A percentile compares a stretch with the other conserved stretches of the same genome.
These are phyloP conservation scores for Lithophane semibrunnea DNA, from an alignment of 2,888 invertebrate genomes.

Conservation along the genomic window DNA sequence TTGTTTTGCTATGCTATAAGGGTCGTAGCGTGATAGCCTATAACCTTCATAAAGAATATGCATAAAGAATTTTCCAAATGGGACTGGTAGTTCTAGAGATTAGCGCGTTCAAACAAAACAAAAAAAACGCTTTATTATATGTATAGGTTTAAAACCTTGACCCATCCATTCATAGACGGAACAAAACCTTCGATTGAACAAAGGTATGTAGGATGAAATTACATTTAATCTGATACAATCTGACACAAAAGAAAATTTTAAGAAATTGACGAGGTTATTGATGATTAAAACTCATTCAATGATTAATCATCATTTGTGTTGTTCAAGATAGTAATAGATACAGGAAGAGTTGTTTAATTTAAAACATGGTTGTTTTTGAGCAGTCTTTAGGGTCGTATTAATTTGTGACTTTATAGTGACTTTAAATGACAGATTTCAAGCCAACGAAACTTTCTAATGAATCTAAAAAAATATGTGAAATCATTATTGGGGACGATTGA, in stretches of 20 bases:
- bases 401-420: neutral
- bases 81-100: neutral
- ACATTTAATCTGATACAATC: constrained; percentile 37
- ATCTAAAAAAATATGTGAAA: neutral
- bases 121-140: neutral
- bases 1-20: neutral
- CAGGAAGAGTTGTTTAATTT: constrained; percentile 11
- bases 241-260: constrained; percentile 55
- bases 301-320: constrained; percentile 45
- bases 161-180: constrained; percentile 43
- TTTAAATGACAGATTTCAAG: neutral
- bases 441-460: neutral
- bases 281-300: constrained; percentile 32
- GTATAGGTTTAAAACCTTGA: constrained; percentile 51
- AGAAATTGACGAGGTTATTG: constrained; percentile 48
- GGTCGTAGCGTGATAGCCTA: neutral
- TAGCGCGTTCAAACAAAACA: neutral
- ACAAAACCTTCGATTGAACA: constrained; percentile 50
- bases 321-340: constrained; percentile 18
- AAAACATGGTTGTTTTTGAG: no score
- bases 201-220: constrained; percentile 56
- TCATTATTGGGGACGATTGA: neutral
- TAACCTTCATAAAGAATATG: neutral
- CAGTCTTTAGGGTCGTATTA: no score
- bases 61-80: neutral